phyloP scores from a whole-genome alignment of 2,797 vertebrate species.

The Rhyacichthys aspro region DNA sequence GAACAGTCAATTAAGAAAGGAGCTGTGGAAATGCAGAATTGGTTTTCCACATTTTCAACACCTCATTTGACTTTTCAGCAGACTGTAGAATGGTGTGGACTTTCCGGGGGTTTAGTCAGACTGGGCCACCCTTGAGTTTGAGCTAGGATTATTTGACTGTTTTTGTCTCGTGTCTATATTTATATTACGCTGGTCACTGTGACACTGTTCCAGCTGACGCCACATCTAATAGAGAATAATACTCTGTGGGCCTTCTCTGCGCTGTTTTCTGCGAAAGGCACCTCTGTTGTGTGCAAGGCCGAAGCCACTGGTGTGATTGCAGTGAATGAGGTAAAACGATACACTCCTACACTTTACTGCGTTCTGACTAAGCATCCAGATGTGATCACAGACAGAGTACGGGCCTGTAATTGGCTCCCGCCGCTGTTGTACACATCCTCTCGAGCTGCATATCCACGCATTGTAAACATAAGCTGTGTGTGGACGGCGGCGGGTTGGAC shows the following conservation, averaged over 20 bases:
- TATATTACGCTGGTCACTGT: conserved; percentile 7
- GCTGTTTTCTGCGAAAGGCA: conserved; percentile 17
- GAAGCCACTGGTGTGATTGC: conserved; percentile 23
- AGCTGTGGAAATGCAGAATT: conserved; percentile 3
- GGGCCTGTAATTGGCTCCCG: conserved; percentile 42
- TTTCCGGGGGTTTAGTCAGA: conserved; percentile 17
- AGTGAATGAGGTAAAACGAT: conserved; percentile 45
- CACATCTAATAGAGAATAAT: conserved; percentile 38
- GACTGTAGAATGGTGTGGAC: background rate
- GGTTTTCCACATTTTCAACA: conserved; percentile 20
- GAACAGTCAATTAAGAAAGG: conserved; percentile 29
- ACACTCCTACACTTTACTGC: conserved; percentile 45
- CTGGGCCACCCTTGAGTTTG: conserved; percentile 28
- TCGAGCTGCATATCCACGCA: conserved; percentile 15
- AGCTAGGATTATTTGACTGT: conserved; percentile 20
- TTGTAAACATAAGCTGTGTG: conserved; percentile 51
- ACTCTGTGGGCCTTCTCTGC: conserved; percentile 14
- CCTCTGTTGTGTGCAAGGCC: conserved; percentile 50
- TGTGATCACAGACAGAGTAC: conserved; percentile 46
- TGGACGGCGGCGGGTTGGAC: conserved; percentile 51
- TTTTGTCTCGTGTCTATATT: conserved; percentile 39
- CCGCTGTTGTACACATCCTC: conserved; percentile 52
- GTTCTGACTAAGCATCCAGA: conserved; percentile 49
- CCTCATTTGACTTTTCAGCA: background rate
- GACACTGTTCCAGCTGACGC: conserved; percentile 18